Conservation (phyloP, 1,140 invertebrate genomes). For the Lordiphosa mommai region DNA sequence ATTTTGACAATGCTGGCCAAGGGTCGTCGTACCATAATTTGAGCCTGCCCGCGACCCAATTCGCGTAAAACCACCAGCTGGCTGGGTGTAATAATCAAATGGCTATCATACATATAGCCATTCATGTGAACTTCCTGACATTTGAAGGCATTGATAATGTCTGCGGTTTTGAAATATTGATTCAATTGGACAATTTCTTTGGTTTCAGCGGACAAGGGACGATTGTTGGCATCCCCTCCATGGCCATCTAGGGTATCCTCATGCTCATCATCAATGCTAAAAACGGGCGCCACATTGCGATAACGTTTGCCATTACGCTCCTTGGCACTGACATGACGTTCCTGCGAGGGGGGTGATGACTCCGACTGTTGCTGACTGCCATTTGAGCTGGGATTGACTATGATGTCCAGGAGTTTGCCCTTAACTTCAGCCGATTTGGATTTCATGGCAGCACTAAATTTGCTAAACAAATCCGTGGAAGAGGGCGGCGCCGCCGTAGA, state of each 20-base stretch:
- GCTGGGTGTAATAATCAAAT: constrained; percentile 92
- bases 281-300: constrained; percentile 93
- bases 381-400: constrained; percentile 88
- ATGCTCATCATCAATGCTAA: constrained; percentile 96
- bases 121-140: constrained; percentile 95
- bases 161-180: constrained; percentile 90
- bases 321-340: constrained; percentile 88
- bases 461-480: constrained; percentile 86
- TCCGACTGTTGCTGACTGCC: constrained; percentile 12
- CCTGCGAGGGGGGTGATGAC: constrained; percentile 78
- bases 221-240: constrained; percentile 31
- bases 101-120: constrained; percentile 91
- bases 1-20: constrained; percentile 96
- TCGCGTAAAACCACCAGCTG: constrained; percentile 94
- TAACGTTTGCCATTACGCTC: constrained; percentile 94
- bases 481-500: constrained; percentile 59
- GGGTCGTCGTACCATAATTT: constrained; percentile 91
- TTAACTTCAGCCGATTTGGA: constrained; percentile 95
- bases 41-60: constrained; percentile 87
- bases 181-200: constrained; percentile 86
- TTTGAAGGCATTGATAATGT: constrained; percentile 91
- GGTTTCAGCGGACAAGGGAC: constrained; percentile 80
- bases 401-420: constrained; percentile 95
- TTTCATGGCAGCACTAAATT: constrained; percentile 90
- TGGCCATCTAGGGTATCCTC: constrained; percentile 82